Evolutionary conservation across 1,140 invertebrate species (phyloP), one percentile per base, ranked within the genome.

Genomic region (Penaeus vannamei): DNA sequence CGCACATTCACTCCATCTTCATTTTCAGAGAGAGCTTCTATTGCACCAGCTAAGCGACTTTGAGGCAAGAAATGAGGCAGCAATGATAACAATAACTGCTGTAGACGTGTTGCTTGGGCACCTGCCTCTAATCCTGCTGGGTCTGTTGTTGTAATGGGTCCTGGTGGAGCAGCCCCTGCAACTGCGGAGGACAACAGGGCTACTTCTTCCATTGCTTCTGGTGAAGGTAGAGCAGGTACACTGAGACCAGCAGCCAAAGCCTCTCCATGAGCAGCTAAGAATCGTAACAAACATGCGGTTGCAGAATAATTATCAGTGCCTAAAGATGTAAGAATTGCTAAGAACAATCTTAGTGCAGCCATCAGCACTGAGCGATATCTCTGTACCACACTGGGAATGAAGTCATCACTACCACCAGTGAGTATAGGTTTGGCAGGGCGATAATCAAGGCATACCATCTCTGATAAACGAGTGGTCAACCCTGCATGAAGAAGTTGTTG

Each of bases 291-390:
- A 93, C 98, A 97, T 32, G 95, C 93, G 1, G 96, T 95, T 77
- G 96, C 96, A 91, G 91, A 96, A 95, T 93, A 95, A 93, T 98
- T 98, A 87, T 96, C 95, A 0, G 95, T 94, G 62, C 97, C 97
- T 14, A 98, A 93, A 0, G 97, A 96, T 5, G 96, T 97, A 2
- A 98, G 93, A 32, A 98, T 92, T 20, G 96, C 95, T 92, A 97
- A 95, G 93, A 97, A 98, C 4, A 98, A 93, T 90, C 95, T 94
- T 36, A 98, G 92, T 36, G 96, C 95, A 0, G 97, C 96, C 66
- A 97, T 94, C 76, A 98, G 94, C 29, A 98, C 95, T 64, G 81
- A 77, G 10, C 76, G 82, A 92, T 97, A 96, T 84, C 96, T 94
- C 93, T 97, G 98, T 85, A 90, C 91, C 76, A 80, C 66, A 80